Evolutionary conservation across 2,888 invertebrate genomes (phyloP).

Genomic region (Lagria hirta): DNA sequence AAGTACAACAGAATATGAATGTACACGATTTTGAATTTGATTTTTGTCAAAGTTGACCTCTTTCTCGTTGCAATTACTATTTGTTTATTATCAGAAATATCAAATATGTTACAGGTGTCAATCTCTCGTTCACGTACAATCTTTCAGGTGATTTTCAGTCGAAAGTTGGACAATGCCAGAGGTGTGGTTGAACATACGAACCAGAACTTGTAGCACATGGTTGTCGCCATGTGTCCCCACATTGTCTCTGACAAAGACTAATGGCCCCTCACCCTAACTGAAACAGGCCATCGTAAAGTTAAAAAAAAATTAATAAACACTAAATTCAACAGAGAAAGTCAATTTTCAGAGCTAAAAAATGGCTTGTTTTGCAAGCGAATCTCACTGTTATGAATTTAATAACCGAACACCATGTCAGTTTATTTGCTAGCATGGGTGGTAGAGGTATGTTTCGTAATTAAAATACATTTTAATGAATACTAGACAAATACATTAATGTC

Average conservation of each 20-base stretch:
- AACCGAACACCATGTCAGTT: too few relatives aligned
- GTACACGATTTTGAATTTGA: too few relatives aligned
- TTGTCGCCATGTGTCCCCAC: constrained; percentile 21
- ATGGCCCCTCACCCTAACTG: constrained; percentile 17
- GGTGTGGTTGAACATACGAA: constrained; percentile 26
- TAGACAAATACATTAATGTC: constrained; percentile 7
- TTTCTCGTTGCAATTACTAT: too few relatives aligned
- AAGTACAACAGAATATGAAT: too few relatives aligned
- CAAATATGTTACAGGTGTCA: constrained; percentile 13
- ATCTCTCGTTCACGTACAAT: constrained; percentile 3
- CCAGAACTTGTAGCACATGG: constrained; percentile 21
- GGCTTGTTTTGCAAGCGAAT: too few relatives aligned
- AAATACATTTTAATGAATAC: constrained; percentile 12
- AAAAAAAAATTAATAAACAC: constrained; percentile 15
- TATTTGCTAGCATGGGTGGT: constrained; percentile 4
- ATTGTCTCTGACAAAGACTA: constrained; percentile 24
- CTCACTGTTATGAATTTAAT: too few relatives aligned
- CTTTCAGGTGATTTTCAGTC: constrained; percentile 11
- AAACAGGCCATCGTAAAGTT: constrained; percentile 5
- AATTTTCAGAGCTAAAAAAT: too few relatives aligned
- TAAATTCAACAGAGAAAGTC: constrained; percentile 4
- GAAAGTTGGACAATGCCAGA: constrained; percentile 18
- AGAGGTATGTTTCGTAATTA: constrained; percentile 15
- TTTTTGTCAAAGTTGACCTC: too few relatives aligned
- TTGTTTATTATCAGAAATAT: too few relatives aligned